These are phyloP conservation scores for Corythaeola cristata DNA, from an alignment of 2,113 vertebrate species.

Conservation along the genomic window DNA sequence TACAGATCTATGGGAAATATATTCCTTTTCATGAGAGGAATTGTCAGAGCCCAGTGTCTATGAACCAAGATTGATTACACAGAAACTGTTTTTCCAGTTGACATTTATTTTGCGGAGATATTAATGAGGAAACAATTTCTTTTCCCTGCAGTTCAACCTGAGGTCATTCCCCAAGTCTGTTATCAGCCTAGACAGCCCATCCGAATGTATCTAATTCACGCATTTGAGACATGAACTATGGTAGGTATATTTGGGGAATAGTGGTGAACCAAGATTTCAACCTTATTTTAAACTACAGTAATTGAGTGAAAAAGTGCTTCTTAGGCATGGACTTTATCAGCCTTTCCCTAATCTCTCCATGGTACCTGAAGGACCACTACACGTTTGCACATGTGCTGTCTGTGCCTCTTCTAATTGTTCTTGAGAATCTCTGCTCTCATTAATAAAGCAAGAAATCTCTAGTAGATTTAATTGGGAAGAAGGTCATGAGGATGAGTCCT, in stretches of 20 bases:
- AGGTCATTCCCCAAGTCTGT: conserved; percentile 48
- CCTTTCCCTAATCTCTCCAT: neutral
- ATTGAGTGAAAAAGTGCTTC: neutral
- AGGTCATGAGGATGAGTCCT: neutral
- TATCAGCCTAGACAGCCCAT: conserved; percentile 16
- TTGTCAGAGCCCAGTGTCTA: conserved; percentile 41
- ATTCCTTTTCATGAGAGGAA: conserved; percentile 41
- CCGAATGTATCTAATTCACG: neutral
- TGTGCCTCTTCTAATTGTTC: neutral
- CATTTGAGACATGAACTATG: neutral
- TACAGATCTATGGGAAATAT: conserved; percentile 61
- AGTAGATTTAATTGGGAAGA: neutral
- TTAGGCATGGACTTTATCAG: neutral
- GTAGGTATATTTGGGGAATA: neutral
- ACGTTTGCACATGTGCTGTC: fast-evolving
- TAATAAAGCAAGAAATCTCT: neutral
- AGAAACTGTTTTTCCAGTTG: conserved; percentile 60
- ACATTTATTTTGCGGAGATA: conserved; percentile 59
- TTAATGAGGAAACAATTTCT: conserved; percentile 63
- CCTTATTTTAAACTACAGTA: neutral
- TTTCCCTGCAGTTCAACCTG: conserved; percentile 44
- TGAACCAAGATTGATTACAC: conserved; percentile 46
- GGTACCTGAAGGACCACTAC: neutral
- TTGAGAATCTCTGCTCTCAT: neutral
- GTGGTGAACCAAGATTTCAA: neutral